Base-by-base conservation (phyloP, 2,888 invertebrate species). In the Lapara coniferarum region DNA sequence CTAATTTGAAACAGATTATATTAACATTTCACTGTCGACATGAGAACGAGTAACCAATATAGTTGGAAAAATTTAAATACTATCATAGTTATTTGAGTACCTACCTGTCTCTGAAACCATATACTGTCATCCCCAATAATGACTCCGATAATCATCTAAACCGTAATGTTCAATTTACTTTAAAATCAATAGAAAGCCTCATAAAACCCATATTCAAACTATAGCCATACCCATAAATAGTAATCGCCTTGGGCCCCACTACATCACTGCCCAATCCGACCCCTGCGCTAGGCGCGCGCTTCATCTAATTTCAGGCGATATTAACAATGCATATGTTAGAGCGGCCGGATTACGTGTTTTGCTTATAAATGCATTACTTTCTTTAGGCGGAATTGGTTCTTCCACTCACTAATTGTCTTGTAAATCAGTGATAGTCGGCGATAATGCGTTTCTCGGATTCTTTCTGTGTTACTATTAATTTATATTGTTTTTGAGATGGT, bases 291-390 rank as follows among this genome's bases (percentile, higher is more conserved):
- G 56, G 59, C 66, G 49, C 59, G 53, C 69, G 44, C 68, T 69
- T 59, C 57, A 68, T 68, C 70, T 77, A 72, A 77, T 74, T 75
- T 72, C 68, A 69, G 71, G 49, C 53, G 30, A 70, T 74, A 75
- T 78, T 77, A 75, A 74, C 70, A 75, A 77, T 79, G 76, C 71
- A 76, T 75, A 73, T 57, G 72, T 66, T 46, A 70, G 71, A 66
- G 51, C 67, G 59, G 51, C 55, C 55, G 73, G 73, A 76, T 74
- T 77, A 78, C 73, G 70, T 69, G 71, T 73, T 67, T 69, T 51
- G 68, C 53, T 69, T 70, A 73, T 37, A 37, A 37, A 37, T 73
- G 72, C 71, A 73, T 72, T 71, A 73, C 71, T 72, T 68, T 70
- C 68, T 66, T 66, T 59, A 25, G 59, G 8, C 25, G 53, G 52